Evolutionary conservation across 2,797 vertebrate genomes (phyloP).

Genomic region (Heliangelus exortis): DNA sequence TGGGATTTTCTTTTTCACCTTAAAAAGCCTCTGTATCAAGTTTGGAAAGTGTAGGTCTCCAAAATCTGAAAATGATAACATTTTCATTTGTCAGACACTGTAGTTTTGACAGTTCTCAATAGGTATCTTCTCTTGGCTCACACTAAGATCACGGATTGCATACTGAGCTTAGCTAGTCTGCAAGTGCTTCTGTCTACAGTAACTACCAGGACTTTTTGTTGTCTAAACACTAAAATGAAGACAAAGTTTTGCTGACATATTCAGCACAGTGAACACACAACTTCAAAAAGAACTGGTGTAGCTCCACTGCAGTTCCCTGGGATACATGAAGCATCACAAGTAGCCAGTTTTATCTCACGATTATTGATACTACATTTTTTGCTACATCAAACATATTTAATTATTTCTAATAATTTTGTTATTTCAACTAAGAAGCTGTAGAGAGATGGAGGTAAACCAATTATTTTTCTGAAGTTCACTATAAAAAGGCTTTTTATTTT

Average conservation of each 20-base stretch:
- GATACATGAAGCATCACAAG: conserved; percentile 59
- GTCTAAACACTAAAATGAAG: conserved; percentile 65
- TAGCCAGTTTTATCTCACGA: conserved; percentile 46
- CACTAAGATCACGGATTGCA: conserved; percentile 62
- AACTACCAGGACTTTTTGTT: conserved; percentile 68
- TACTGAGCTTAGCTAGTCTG: conserved; percentile 56
- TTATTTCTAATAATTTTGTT: conserved; percentile 44
- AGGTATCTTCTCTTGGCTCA: conserved; percentile 61
- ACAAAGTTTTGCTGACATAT: conserved; percentile 66
- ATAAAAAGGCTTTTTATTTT: background rate
- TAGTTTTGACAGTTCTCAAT: conserved; percentile 44
- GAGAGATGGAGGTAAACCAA: background rate
- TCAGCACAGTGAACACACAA: conserved; percentile 51
- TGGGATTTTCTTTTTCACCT: background rate
- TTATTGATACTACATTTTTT: conserved; percentile 43
- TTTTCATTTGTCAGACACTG: background rate
- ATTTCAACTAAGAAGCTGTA: background rate
- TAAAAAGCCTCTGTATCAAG: background rate
- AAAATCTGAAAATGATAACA: background rate
- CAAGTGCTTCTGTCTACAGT: conserved; percentile 61
- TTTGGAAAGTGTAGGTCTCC: conserved; percentile 15
- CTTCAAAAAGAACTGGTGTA: conserved; percentile 48
- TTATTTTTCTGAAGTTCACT: background rate
- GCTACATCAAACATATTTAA: conserved; percentile 2
- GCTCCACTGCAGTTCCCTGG: conserved; percentile 46